Evolutionary conservation across 30 jellyfish, hydroid and myxozoan genomes (phyloP).

Genomic region (Sanderia malayensis): DNA sequence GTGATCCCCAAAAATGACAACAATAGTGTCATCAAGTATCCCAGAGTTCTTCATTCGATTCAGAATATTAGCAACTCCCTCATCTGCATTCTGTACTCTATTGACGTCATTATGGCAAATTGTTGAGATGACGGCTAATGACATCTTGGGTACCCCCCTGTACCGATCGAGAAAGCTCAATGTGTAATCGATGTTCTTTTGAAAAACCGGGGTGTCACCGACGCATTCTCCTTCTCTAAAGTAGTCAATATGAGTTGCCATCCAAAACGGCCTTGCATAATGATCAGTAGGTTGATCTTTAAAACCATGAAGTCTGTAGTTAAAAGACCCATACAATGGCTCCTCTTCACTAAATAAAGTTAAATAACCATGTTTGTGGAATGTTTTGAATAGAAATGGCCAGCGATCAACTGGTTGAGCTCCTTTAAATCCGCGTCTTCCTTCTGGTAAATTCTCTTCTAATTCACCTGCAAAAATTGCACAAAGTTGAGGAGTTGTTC

Average conservation of each 20-base stretch:
- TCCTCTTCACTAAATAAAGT: slow-evolving; percentile 68
- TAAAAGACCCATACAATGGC: slow-evolving; percentile 53
- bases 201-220: slow-evolving; percentile 31
- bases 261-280: slow-evolving; percentile 73
- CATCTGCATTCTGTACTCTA: slow-evolving; percentile 27
- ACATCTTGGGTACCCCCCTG: slow-evolving; percentile 32
- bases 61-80: slow-evolving; percentile 34
- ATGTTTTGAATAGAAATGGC: slow-evolving; percentile 61
- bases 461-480: slow-evolving; percentile 60
- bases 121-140: slow-evolving; percentile 46
- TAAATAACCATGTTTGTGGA: slow-evolving; percentile 49
- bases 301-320: slow-evolving; percentile 67
- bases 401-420: slow-evolving; percentile 66
- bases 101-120: slow-evolving; percentile 47
- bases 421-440: slow-evolving; percentile 52
- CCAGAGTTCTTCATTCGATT: slow-evolving; percentile 15
- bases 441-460: slow-evolving; percentile 75
- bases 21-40: slow-evolving; percentile 35
- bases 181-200: slow-evolving; percentile 41
- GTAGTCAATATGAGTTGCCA: slow-evolving; percentile 23
- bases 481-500: slow-evolving; percentile 82
- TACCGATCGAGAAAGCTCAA: slow-evolving; percentile 28
- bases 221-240: slow-evolving; percentile 27
- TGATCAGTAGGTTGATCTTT: slow-evolving; percentile 64
- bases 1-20: slow-evolving; percentile 77